phyloP scores from a whole-genome alignment of 2,888 invertebrate species.

The Leptura quadrifasciata region DNA sequence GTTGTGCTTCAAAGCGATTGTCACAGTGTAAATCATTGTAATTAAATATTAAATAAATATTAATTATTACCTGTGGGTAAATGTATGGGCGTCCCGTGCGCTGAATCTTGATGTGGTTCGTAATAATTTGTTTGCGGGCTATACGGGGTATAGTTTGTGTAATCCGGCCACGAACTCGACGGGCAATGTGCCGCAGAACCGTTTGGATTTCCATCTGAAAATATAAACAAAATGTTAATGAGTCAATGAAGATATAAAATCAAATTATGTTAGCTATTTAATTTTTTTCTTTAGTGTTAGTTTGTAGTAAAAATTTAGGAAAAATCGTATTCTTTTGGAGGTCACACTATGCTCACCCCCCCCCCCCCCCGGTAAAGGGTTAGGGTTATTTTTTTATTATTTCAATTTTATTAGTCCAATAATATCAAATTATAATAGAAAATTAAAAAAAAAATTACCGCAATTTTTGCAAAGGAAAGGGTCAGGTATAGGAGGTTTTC shows the following conservation, averaged over 20 bases:
- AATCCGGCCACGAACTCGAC: conserved; percentile 68
- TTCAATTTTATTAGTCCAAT: too few species aligned
- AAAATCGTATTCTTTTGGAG: too few species aligned
- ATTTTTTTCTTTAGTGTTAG: too few species aligned
- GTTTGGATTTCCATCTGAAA: conserved; percentile 72
- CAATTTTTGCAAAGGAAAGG: too few species aligned
- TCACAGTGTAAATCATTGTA: not conserved
- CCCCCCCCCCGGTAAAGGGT: too few species aligned
- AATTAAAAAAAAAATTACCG: too few species aligned
- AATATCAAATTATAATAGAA: too few species aligned
- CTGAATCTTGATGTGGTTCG: conserved; percentile 73
- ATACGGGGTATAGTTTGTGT: conserved; percentile 76
- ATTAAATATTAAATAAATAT: conserved; percentile 12
- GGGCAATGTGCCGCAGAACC: conserved; percentile 63
- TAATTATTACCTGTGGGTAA: conserved; percentile 77
- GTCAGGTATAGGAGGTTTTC: too few species aligned
- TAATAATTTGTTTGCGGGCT: conserved; percentile 75
- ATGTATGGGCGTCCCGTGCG: conserved; percentile 76
- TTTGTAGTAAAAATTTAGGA: too few species aligned
- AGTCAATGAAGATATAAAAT: not conserved
- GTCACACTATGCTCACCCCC: too few species aligned
- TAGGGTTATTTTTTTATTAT: too few species aligned
- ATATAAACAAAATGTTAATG: conserved; percentile 50
- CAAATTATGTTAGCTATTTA: too few species aligned
- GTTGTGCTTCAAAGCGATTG: not conserved